phyloP scores from a whole-genome alignment of 2,888 invertebrate species.

The Chymomyza amoena region DNA sequence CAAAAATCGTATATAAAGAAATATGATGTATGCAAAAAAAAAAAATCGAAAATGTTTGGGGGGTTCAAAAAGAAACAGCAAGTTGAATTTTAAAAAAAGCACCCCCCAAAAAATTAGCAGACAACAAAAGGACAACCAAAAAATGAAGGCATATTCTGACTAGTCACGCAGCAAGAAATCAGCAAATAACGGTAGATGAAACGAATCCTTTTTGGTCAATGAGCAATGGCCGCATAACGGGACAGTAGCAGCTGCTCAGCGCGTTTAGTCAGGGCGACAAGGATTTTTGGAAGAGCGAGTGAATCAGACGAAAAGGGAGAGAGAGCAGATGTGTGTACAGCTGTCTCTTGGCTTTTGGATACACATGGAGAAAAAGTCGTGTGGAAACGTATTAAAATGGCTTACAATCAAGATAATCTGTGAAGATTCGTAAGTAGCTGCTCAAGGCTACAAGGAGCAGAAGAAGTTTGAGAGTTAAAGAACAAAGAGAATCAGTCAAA shows the following conservation, averaged over 20 bases:
- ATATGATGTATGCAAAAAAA: constrained; percentile 37
- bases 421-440: no score
- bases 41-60: constrained; percentile 4
- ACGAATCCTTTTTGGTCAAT: constrained; percentile 16
- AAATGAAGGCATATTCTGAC: background rate
- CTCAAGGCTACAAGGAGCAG: no score
- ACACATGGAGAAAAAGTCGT: background rate
- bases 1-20: constrained; percentile 34
- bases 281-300: background rate
- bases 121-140: constrained; percentile 55
- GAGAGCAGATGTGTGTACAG: constrained; percentile 8
- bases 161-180: constrained; percentile 9
- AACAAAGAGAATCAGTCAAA: no score
- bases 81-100: constrained; percentile 10
- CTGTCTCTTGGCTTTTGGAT: constrained; percentile 20
- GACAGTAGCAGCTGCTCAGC: background rate
- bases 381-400: no score
- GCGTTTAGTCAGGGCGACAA: no score
- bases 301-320: background rate
- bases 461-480: no score
- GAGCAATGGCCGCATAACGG: constrained; percentile 4
- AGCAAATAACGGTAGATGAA: background rate
- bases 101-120: constrained; percentile 57
- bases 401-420: no score
- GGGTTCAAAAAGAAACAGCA: constrained; percentile 13